A percentile compares a stretch with the other conserved stretches of the same genome.
These are phyloP conservation scores for Carollia perspicillata DNA, from an alignment of 2,113 vertebrate genomes.

Conservation along the genomic window DNA sequence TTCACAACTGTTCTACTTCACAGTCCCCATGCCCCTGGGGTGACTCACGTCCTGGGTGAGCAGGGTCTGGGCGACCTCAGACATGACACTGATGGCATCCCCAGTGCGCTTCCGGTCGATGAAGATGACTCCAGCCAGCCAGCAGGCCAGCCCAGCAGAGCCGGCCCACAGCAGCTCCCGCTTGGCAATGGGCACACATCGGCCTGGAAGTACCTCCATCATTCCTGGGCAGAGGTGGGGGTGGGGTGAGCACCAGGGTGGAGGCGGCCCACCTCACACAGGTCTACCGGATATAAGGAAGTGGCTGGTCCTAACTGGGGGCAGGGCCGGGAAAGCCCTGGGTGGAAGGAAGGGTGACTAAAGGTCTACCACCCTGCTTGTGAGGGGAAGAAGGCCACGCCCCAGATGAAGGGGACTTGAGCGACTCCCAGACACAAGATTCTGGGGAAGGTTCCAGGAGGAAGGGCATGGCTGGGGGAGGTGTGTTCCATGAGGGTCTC, in stretches of 20 bases:
- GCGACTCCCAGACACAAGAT: neutral
- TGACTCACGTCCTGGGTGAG: constrained; percentile 80
- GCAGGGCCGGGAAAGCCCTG: neutral
- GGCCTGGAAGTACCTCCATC: constrained; percentile 84
- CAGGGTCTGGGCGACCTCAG: constrained; percentile 78
- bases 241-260: neutral
- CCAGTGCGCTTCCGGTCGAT: constrained; percentile 81
- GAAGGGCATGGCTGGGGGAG: neutral
- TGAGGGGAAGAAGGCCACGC: neutral
- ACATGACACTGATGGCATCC: constrained; percentile 82
- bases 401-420: neutral
- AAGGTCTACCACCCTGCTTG: neutral
- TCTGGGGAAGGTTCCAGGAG: neutral
- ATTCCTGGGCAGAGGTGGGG: constrained; percentile 71
- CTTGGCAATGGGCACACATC: constrained; percentile 85
- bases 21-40: neutral
- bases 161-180: constrained; percentile 84
- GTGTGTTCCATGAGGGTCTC: constrained; percentile 27
- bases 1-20: neutral
- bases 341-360: neutral
- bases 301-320: too few relatives aligned
- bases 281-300: neutral
- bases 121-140: constrained; percentile 85
- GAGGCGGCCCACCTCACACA: neutral
- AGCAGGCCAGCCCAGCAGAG: constrained; percentile 83